Evolutionary conservation across 2,797 vertebrate species (phyloP).

Genomic region (Oophaga sylvatica): DNA sequence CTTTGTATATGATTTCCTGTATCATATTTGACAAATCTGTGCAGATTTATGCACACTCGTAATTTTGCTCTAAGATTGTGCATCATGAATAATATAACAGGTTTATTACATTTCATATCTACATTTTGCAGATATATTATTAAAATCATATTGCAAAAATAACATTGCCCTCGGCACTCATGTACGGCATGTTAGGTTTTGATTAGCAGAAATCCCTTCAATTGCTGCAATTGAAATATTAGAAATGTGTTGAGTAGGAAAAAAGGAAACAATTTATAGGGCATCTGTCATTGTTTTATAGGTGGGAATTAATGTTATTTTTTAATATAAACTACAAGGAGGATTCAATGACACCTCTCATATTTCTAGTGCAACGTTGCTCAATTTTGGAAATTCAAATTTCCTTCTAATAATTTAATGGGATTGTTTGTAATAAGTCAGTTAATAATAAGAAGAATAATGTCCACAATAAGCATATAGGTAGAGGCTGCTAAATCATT

Average conservation of each 20-base stretch:
- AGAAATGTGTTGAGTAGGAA: not conserved
- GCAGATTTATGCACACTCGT: slow-evolving; percentile 8
- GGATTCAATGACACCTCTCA: not conserved
- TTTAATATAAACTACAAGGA: not conserved
- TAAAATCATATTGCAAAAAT: slow-evolving; percentile 9
- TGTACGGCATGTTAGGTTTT: slow-evolving; percentile 34
- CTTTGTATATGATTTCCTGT: not conserved
- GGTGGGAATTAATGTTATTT: not conserved
- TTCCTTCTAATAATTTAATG: not conserved
- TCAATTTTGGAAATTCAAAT: not conserved
- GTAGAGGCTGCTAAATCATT: not conserved
- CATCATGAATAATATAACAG: slow-evolving; percentile 34
- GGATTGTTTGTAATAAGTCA: not conserved
- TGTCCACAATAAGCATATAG: not conserved
- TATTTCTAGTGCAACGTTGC: not conserved
- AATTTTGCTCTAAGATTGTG: not conserved
- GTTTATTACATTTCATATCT: slow-evolving; percentile 31
- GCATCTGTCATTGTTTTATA: not conserved
- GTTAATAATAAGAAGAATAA: not conserved
- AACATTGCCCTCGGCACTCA: slow-evolving; percentile 21
- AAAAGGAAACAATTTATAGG: not conserved
- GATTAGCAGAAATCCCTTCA: slow-evolving; percentile 14
- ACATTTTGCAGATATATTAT: slow-evolving; percentile 30
- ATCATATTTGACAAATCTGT: slow-evolving; percentile 20
- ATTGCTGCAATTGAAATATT: slow-evolving; percentile 8